A percentile compares a stretch with the other conserved stretches of the same genome.
These are phyloP conservation scores for Paratrypauchen microcephalus DNA, from an alignment of 2,797 vertebrate genomes.

Conservation along the genomic window DNA sequence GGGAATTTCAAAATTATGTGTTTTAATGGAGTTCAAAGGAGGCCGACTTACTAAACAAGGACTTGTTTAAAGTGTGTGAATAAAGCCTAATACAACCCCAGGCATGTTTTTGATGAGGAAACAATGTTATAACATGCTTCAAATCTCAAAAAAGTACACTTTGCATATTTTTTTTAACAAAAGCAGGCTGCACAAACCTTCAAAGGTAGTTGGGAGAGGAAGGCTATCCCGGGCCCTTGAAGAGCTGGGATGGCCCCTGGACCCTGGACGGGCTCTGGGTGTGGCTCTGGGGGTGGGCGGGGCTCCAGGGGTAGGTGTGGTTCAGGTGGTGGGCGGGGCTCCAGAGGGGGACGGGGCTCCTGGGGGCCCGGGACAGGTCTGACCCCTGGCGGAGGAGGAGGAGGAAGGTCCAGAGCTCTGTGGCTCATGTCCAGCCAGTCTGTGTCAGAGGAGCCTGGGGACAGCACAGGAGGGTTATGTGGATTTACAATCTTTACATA, in stretches of 20 bases:
- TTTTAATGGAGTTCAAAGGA: too few relatives aligned
- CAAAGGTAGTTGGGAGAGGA: conserved; percentile 60
- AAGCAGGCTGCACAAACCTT: conserved; percentile 55
- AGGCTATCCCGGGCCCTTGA: conserved; percentile 50
- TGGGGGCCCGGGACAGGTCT: conserved; percentile 33
- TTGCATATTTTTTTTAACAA: neutral
- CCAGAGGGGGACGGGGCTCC: neutral
- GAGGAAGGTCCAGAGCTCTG: conserved; percentile 69
- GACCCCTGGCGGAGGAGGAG: conserved; percentile 73
- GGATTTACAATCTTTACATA: too few relatives aligned
- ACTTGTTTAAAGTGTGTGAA: too few relatives aligned
- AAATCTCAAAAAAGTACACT: too few relatives aligned
- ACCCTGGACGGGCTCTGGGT: neutral
- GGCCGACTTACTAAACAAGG: too few relatives aligned
- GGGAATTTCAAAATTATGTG: too few relatives aligned
- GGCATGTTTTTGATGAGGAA: too few relatives aligned
- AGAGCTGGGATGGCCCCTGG: conserved; percentile 41
- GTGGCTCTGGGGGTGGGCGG: neutral
- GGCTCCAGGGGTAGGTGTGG: neutral
- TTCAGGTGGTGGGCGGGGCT: neutral
- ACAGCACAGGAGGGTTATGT: neutral
- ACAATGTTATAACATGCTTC: too few relatives aligned
- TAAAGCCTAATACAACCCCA: too few relatives aligned
- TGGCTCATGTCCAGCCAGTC: conserved; percentile 69
- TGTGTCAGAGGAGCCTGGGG: conserved; percentile 70